phyloP scores from a whole-genome alignment of 1,140 invertebrate species.

The Drosophila cardini region DNA sequence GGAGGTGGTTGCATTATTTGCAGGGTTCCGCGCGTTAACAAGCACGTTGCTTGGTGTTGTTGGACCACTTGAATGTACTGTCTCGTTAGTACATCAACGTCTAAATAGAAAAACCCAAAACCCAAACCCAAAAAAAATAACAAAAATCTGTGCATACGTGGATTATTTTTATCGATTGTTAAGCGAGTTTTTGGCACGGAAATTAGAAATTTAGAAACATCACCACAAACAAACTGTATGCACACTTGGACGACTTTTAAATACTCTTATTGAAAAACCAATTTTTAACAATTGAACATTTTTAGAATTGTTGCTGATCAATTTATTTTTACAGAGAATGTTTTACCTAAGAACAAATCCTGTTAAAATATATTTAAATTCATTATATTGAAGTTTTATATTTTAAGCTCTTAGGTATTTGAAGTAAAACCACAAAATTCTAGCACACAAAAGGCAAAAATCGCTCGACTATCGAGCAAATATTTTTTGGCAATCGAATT shows the following conservation, averaged over 20 bases:
- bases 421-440: slow-evolving; percentile 1
- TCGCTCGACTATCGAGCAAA: background rate
- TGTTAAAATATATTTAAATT: background rate
- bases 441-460: slow-evolving; percentile 3
- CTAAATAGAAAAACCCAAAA: background rate
- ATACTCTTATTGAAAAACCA: background rate
- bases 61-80: too few relatives aligned
- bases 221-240: background rate
- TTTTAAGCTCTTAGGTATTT: background rate
- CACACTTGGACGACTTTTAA: background rate
- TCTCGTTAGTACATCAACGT: too few relatives aligned
- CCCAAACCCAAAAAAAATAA: background rate
- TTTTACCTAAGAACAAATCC: too few relatives aligned
- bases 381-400: background rate
- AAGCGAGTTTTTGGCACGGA: background rate
- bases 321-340: too few relatives aligned
- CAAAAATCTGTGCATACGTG: background rate
- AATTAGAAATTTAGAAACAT: background rate
- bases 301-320: too few relatives aligned
- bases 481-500: slow-evolving; percentile 16
- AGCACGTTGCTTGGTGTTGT: too few relatives aligned
- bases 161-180: background rate
- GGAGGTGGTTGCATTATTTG: too few relatives aligned
- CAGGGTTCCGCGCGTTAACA: too few relatives aligned
- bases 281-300: too few relatives aligned